Evolutionary conservation across 2,113 vertebrate species (phyloP).

Genomic region (Pollimyrus isidori): DNA sequence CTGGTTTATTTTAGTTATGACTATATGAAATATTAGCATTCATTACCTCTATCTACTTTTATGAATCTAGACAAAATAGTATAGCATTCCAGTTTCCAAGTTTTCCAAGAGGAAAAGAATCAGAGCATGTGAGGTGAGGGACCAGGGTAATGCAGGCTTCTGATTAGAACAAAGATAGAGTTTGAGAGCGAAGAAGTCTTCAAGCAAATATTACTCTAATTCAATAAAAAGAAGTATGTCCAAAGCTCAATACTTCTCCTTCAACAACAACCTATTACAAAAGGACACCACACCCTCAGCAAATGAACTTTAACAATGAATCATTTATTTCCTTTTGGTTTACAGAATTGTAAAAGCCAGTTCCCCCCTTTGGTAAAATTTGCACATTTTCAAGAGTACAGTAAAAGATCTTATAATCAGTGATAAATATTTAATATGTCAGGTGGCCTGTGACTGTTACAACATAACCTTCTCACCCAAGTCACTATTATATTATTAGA

Average conservation of each 20-base stretch:
- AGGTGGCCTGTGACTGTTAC: no score
- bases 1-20: not conserved
- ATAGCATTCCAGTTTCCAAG: not conserved
- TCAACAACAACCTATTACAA: not conserved
- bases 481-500: no score
- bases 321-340: not conserved
- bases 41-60: not conserved
- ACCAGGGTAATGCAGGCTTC: not conserved
- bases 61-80: not conserved
- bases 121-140: not conserved
- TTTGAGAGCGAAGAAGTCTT: not conserved
- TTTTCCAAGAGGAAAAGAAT: not conserved
- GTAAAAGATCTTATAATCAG: no score
- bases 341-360: not conserved
- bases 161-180: not conserved
- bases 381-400: not conserved
- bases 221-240: not conserved
- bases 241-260: not conserved
- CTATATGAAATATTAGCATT: not conserved
- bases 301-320: not conserved
- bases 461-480: no score
- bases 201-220: not conserved
- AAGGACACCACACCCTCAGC: not conserved
- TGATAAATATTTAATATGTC: no score
- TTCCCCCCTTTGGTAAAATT: not conserved